Conservation (phyloP, 2,888 invertebrate species). For the Andrena marginata region DNA sequence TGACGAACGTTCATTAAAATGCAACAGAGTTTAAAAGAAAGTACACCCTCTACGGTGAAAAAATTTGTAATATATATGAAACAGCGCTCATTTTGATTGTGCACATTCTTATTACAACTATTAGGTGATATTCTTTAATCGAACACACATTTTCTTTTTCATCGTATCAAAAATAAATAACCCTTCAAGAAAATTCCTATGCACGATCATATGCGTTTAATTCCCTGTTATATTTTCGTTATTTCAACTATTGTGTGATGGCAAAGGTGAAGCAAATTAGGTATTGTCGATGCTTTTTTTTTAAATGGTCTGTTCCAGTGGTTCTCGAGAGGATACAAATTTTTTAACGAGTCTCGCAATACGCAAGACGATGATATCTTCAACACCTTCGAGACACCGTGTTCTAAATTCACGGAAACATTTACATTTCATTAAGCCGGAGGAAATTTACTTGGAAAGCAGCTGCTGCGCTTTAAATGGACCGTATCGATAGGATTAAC, state of each 20-base stretch:
- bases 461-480: background rate
- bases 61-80: too few species aligned
- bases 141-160: background rate
- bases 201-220: background rate
- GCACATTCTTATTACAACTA: too few species aligned
- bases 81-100: too few species aligned
- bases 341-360: background rate
- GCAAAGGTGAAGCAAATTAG: too few species aligned
- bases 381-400: background rate
- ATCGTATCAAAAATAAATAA: background rate
- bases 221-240: background rate
- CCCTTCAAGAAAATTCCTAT: background rate
- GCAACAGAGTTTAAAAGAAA: too few species aligned
- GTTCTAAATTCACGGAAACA: background rate
- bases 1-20: background rate
- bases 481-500: background rate
- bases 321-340: background rate
- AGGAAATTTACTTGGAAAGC: background rate
- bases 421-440: conserved; percentile 20
- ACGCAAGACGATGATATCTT: background rate
- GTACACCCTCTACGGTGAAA: too few species aligned
- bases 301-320: background rate
- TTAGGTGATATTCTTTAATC: background rate
- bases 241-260: background rate
- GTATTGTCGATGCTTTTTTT: background rate